These are phyloP conservation scores for Plumapathes pennacea DNA, from an alignment of 92 coral and sea anemone genomes.

Conservation along the genomic window DNA sequence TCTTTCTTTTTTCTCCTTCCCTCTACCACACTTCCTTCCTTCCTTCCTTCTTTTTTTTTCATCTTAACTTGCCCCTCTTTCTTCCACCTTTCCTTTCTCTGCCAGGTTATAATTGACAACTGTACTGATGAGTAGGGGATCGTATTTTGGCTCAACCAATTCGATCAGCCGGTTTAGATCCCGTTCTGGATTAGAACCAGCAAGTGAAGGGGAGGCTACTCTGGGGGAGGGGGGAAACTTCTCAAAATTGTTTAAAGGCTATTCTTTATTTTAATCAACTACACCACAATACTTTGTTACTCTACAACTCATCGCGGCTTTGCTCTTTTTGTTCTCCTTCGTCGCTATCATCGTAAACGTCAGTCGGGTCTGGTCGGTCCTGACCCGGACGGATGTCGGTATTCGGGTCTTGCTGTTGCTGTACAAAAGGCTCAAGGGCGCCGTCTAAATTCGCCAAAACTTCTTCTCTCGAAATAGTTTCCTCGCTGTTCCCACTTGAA, in stretches of 20 bases:
- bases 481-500: background rate
- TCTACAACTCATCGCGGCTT: background rate
- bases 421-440: conserved; percentile 16
- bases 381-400: conserved; percentile 55
- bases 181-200: too few species aligned
- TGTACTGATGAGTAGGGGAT: too few species aligned
- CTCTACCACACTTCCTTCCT: conserved; percentile 1
- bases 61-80: too few species aligned
- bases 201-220: too few species aligned
- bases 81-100: too few species aligned
- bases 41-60: background rate
- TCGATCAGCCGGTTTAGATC: too few species aligned
- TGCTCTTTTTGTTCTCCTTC: conserved; percentile 2
- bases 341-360: conserved; percentile 34
- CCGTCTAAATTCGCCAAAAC: conserved; percentile 6
- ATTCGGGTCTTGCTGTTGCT: conserved; percentile 8
- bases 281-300: background rate
- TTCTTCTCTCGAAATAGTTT: conserved; percentile 26
- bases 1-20: background rate
- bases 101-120: too few species aligned
- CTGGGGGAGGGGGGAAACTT: too few species aligned
- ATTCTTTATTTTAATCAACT: too few species aligned
- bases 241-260: too few species aligned
- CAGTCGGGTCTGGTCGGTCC: conserved; percentile 35
- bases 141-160: too few species aligned